phyloP scores from a whole-genome alignment of 2,888 invertebrate species.

The Sphaerophoria taeniata region DNA sequence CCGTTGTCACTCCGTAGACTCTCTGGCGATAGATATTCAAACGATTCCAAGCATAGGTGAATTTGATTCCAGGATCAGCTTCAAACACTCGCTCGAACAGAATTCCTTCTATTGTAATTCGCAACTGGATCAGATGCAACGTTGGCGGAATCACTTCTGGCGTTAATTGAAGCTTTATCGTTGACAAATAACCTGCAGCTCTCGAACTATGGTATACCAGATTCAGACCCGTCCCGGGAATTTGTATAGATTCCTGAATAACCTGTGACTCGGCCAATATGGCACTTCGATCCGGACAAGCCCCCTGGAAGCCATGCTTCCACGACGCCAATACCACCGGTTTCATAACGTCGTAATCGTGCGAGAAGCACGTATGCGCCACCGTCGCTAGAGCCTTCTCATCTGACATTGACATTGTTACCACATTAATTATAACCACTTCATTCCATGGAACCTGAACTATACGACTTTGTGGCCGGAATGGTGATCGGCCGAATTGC shows the following conservation, averaged over 20 bases:
- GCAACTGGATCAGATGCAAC: conserved; percentile 93
- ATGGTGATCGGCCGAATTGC: conserved; percentile 96
- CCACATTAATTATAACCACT: conserved; percentile 96
- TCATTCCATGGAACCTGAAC: conserved; percentile 98
- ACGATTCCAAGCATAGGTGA: conserved; percentile 98
- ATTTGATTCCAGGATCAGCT: conserved; percentile 97
- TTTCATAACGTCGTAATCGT: conserved; percentile 96
- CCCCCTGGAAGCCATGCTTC: conserved; percentile 97
- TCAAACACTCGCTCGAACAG: conserved; percentile 96
- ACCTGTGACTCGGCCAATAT: conserved; percentile 96
- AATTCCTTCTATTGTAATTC: conserved; percentile 97
- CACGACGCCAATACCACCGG: conserved; percentile 96
- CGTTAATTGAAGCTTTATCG: conserved; percentile 95
- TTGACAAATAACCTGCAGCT: conserved; percentile 96
- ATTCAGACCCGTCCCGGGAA: conserved; percentile 97
- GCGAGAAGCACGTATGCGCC: conserved; percentile 92
- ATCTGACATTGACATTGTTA: conserved; percentile 92
- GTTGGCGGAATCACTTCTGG: conserved; percentile 92
- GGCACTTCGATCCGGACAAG: conserved; percentile 96
- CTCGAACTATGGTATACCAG: conserved; percentile 98
- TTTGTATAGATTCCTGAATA: conserved; percentile 96
- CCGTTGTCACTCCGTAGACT: conserved; percentile 98
- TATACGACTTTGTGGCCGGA: conserved; percentile 93
- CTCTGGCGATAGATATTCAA: conserved; percentile 97
- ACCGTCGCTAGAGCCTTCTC: conserved; percentile 87